These are phyloP conservation scores for Enteromius fasciolatus DNA, from an alignment of 2,797 vertebrate species.

Conservation along the genomic window DNA sequence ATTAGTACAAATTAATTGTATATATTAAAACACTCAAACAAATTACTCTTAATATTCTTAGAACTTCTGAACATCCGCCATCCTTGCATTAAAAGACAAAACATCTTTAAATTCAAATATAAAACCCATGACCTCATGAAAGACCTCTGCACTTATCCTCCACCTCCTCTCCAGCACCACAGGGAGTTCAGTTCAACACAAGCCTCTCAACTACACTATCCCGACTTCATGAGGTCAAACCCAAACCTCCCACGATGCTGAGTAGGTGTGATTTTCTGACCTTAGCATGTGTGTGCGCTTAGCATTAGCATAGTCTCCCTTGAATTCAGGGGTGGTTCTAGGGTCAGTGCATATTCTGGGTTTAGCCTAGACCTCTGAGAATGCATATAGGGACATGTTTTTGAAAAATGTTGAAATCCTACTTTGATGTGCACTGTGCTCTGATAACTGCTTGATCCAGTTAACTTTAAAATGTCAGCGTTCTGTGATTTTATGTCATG, in stretches of 20 bases:
- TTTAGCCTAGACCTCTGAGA: background rate
- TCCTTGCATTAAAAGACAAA: background rate
- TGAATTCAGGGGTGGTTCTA: constrained; percentile 4
- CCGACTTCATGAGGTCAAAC: constrained; percentile 29
- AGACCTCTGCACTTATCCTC: background rate
- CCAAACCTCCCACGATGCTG: background rate
- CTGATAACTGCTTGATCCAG: background rate
- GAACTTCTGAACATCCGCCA: background rate
- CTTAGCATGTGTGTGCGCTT: background rate
- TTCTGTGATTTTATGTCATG: background rate
- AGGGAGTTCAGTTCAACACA: constrained; percentile 5
- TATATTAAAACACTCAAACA: background rate
- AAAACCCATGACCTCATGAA: background rate
- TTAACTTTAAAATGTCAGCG: background rate
- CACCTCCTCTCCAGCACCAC: constrained; percentile 7
- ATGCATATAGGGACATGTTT: background rate
- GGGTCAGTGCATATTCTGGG: constrained; percentile 12
- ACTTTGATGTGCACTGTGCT: background rate
- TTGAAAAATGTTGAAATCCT: background rate
- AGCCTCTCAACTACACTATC: constrained; percentile 1
- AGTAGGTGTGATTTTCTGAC: constrained; percentile 11
- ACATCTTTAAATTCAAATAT: background rate
- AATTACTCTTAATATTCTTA: background rate
- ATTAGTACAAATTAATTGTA: background rate
- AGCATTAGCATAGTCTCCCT: constrained; percentile 17